Conservation (phyloP, 1,140 invertebrate species). For the Polypedilum pembai region DNA sequence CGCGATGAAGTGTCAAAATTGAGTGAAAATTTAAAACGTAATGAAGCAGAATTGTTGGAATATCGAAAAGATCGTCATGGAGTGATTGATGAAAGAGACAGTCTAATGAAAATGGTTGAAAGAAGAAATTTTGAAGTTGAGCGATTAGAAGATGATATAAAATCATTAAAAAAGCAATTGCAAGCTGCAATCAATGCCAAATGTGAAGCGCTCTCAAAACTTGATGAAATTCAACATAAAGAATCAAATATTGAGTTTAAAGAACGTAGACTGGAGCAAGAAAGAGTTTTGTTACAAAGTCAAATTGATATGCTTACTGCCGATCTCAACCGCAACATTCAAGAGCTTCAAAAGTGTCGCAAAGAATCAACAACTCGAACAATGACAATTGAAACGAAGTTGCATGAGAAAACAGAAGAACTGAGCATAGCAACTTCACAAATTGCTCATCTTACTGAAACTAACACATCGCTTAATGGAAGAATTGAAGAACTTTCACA, state of each 20-base stretch:
- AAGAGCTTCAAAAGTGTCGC: conserved; percentile 65
- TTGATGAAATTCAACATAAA: conserved; percentile 71
- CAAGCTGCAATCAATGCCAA: conserved; percentile 63
- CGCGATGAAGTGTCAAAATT: conserved; percentile 55
- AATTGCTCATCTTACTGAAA: conserved; percentile 54
- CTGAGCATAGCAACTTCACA: conserved; percentile 57
- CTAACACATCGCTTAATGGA: conserved; percentile 56
- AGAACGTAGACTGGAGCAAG: conserved; percentile 62
- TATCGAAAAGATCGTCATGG: conserved; percentile 54
- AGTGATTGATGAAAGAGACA: conserved; percentile 62
- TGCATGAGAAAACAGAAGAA: conserved; percentile 73
- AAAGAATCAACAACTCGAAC: conserved; percentile 64
- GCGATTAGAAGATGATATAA: conserved; percentile 54
- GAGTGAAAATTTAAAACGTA: conserved; percentile 49
- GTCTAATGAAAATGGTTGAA: conserved; percentile 58
- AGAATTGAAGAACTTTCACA: conserved; percentile 66
- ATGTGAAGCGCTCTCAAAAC: conserved; percentile 69
- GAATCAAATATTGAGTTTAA: conserved; percentile 69
- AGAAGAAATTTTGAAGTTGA: conserved; percentile 61
- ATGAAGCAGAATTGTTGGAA: conserved; percentile 49
- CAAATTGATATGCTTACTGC: conserved; percentile 67
- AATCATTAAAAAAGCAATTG: conserved; percentile 57
- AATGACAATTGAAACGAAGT: conserved; percentile 65
- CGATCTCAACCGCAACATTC: conserved; percentile 65
- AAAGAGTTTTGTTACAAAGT: conserved; percentile 61